A percentile compares a stretch with the other conserved stretches of the same genome.
Evolutionary conservation across 2,797 vertebrate species (phyloP).

Genomic region (Macrochelys suwanniensis): DNA sequence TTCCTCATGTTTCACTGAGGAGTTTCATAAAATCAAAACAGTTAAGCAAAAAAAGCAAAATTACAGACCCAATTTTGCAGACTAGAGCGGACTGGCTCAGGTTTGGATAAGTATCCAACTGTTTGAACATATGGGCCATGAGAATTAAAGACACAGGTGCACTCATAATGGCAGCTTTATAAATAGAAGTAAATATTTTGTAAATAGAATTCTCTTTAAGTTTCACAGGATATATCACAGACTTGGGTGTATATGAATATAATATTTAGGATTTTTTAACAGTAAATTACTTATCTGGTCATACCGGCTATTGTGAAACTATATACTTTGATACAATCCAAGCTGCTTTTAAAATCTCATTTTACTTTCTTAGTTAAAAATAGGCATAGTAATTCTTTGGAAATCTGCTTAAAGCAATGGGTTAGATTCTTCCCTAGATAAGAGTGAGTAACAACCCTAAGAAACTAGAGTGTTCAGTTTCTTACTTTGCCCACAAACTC

Average conservation of each 20-base stretch:
- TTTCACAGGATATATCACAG: neutral
- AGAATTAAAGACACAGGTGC: neutral
- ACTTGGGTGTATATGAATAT: neutral
- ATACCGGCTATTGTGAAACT: neutral
- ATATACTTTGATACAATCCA: neutral
- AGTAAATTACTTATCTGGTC: neutral
- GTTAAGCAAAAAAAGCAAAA: constrained; percentile 14
- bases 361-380: constrained; percentile 58
- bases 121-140: neutral
- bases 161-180: neutral
- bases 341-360: constrained; percentile 35
- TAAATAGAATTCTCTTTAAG: neutral
- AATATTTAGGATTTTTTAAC: constrained; percentile 6
- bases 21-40: neutral
- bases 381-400: constrained; percentile 66
- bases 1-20: neutral
- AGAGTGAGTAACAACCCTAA: constrained; percentile 71
- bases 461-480: constrained; percentile 62
- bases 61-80: neutral
- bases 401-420: constrained; percentile 57
- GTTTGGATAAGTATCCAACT: neutral
- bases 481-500: constrained; percentile 57
- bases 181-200: neutral
- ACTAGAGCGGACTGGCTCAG: neutral
- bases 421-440: constrained; percentile 70